Evolutionary conservation across 2,888 invertebrate genomes (phyloP), one percentile per base, ranked within the genome.

Genomic region (Drepanosiphum platanoidis): DNA sequence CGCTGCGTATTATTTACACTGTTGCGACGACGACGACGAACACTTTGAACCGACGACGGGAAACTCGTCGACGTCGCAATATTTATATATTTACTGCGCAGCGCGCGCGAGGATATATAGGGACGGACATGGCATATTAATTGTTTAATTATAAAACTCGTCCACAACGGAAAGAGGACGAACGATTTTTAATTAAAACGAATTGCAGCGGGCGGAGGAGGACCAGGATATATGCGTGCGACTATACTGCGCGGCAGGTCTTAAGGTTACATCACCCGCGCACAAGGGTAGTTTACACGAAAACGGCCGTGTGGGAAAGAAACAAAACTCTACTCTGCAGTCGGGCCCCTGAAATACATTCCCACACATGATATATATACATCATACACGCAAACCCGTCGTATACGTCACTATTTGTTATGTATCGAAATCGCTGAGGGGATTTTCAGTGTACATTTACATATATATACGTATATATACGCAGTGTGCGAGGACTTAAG

Each of bases 241-340:
- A 11, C 42, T 42, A 11, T n/a, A n/a, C 42, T 42, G 42, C 18
- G 22, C 9, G 27, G 27, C 64, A 30, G 27, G 64, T 64, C 27
- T 64, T n/a, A 64, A 27, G 30, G 27, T 64, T 61, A 61, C 61
- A 61, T n/a, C 61, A 61, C 22, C n/a, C 42, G 42, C 11, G 42
- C 8, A 13, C 27, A 13, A 64, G 64, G 64, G 64, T 64, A 64
- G 9, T n/a, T 52, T 52, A 9, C 11, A 61, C 9, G n/a, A 8
- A 64, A 13, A 64, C 64, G 30, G 27, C 30, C n/a, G 27, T 64
- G 64, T 75, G 74, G 52, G 75, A 75, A 75, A 58, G n/a, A 58
- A 75, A 58, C 13, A 3, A 52, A 74, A 74, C 22, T 74, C 52
- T 34, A 75, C 52, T 34, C 52, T 3, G n/a, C n/a, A n/a, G 18